Evolutionary conservation across 1,140 invertebrate genomes (phyloP).

Genomic region (Drosophila sp.): DNA sequence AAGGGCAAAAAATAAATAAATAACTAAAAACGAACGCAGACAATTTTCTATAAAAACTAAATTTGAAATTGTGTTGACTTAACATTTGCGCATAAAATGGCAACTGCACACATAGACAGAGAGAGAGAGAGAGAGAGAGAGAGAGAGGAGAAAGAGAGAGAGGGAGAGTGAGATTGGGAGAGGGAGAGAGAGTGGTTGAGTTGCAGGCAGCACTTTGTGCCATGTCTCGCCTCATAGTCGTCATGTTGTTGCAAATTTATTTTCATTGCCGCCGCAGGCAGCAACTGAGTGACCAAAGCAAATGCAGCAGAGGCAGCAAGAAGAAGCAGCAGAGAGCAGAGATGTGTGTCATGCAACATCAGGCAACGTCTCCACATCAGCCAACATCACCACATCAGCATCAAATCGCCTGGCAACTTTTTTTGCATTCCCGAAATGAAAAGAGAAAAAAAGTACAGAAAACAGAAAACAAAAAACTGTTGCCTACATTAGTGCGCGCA

Average conservation of each 20-base stretch:
- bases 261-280: constrained; percentile 82
- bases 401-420: not conserved
- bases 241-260: constrained; percentile 81
- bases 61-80: constrained; percentile 83
- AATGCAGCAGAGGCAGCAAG: constrained; percentile 1
- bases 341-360: not conserved
- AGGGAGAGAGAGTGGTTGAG: not conserved
- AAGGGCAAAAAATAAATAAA: not conserved
- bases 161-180: not conserved
- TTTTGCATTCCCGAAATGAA: constrained; percentile 1
- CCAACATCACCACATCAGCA: constrained; percentile 2
- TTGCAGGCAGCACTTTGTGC: constrained; percentile 73
- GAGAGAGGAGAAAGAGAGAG: not conserved
- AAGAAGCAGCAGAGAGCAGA: not conserved
- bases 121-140: not conserved
- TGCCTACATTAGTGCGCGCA: constrained; percentile 48
- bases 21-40: constrained; percentile 55
- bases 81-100: constrained; percentile 77
- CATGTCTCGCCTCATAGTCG: constrained; percentile 79
- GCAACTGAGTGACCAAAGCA: constrained; percentile 31
- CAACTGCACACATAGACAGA: constrained; percentile 53
- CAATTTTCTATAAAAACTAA: constrained; percentile 80
- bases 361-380: not conserved
- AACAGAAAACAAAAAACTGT: constrained; percentile 47
- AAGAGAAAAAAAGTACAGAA: too few species aligned